A percentile compares a stretch with the other conserved stretches of the same genome.
These are phyloP conservation scores for Lordiphosa fenestrarum DNA, from an alignment of 2,888 invertebrate species.

Conservation along the genomic window DNA sequence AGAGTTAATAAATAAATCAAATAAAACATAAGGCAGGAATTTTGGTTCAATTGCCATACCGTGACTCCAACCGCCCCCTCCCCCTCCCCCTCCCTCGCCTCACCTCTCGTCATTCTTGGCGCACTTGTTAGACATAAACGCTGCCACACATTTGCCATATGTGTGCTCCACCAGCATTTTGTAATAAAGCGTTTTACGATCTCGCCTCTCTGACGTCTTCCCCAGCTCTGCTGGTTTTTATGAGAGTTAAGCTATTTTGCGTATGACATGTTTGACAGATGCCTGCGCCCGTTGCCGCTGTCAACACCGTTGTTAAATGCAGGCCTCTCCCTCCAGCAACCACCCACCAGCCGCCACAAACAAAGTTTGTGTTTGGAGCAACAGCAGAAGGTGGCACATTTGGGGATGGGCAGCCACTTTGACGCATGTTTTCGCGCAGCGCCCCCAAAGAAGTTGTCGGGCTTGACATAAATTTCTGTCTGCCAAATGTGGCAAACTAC, in stretches of 20 bases:
- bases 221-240: conserved; percentile 50
- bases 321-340: conserved; percentile 8
- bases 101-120: conserved; percentile 1
- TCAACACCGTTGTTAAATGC: conserved; percentile 65
- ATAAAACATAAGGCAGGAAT: conserved; percentile 28
- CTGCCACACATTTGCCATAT: conserved; percentile 56
- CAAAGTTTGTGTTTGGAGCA: conserved; percentile 38
- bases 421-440: conserved; percentile 72
- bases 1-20: conserved; percentile 63
- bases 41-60: conserved; percentile 16
- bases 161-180: conserved; percentile 16
- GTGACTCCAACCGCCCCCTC: too few species aligned
- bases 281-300: conserved; percentile 51
- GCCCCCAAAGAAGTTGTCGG: conserved; percentile 51
- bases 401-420: conserved; percentile 57
- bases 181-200: conserved; percentile 71
- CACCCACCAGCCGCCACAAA: conserved; percentile 2
- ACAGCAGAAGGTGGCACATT: conserved; percentile 1
- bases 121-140: conserved; percentile 61
- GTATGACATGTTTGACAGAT: conserved; percentile 74
- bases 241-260: conserved; percentile 75
- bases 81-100: neutral
- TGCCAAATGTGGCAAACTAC: conserved; percentile 70
- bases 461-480: conserved; percentile 69
- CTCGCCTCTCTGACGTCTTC: conserved; percentile 22